Conservation (phyloP, 2,888 invertebrate genomes). For the Hipparchia sbordonii region DNA sequence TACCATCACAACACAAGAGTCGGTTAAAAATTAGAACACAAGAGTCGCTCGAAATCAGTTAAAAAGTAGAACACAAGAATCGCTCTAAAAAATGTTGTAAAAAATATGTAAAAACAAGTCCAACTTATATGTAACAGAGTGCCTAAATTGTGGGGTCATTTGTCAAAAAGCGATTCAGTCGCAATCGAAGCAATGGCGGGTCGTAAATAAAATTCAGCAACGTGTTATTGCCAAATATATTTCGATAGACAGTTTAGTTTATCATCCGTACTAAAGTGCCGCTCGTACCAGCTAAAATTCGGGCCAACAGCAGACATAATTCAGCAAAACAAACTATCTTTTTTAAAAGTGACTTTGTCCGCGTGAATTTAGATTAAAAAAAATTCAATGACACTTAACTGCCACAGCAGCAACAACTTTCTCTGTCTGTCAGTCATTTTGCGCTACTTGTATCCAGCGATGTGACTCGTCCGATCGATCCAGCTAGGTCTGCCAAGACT, state of each 20-base stretch:
- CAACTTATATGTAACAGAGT: slow-evolving; percentile 15
- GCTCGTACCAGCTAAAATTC: slow-evolving; percentile 31
- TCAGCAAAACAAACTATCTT: background rate
- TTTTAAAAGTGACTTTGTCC: background rate
- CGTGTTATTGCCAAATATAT: slow-evolving; percentile 37
- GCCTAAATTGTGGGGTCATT: slow-evolving; percentile 28
- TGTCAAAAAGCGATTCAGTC: slow-evolving; percentile 35
- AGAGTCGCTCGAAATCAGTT: background rate
- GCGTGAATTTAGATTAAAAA: too few species aligned
- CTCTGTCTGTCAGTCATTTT: too few species aligned
- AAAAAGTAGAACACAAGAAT: background rate
- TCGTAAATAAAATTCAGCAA: slow-evolving; percentile 39
- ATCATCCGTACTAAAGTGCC: slow-evolving; percentile 35
- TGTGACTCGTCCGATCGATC: too few species aligned
- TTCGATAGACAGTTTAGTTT: slow-evolving; percentile 36
- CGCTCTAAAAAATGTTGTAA: background rate
- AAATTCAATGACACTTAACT: too few species aligned
- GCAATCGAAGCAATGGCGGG: slow-evolving; percentile 30
- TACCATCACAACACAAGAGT: background rate
- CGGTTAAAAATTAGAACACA: background rate
- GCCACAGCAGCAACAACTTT: too few species aligned
- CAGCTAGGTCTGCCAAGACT: too few species aligned
- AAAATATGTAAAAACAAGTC: slow-evolving; percentile 1
- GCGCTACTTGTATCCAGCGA: too few species aligned
- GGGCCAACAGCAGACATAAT: slow-evolving; percentile 22